phyloP scores from a whole-genome alignment of 2,113 vertebrate genomes.

The Conger conger region DNA sequence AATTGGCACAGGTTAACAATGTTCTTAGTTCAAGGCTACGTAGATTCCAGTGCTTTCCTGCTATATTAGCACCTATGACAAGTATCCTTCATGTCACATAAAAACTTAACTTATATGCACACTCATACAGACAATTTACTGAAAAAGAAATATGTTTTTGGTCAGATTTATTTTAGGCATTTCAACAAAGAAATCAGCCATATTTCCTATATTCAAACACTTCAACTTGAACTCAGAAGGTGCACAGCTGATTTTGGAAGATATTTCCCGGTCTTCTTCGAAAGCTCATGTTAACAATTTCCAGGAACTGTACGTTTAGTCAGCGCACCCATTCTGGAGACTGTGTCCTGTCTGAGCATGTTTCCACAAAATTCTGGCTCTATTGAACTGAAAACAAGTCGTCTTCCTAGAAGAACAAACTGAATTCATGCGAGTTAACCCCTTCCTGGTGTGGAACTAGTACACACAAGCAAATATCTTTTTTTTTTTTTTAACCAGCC shows the following conservation, averaged over 20 bases:
- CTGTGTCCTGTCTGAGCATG: neutral
- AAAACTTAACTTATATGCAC: neutral
- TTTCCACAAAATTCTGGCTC: neutral
- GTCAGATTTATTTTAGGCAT: slow-evolving; percentile 16
- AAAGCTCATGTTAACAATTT: neutral
- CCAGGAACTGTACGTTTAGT: neutral
- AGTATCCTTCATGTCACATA: neutral
- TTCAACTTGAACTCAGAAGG: neutral
- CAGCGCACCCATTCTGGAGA: neutral
- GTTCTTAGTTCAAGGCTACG: no score
- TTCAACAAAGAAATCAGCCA: neutral
- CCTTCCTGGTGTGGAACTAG: neutral
- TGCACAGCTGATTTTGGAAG: neutral
- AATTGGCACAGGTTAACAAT: no score
- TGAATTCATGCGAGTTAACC: neutral
- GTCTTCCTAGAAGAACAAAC: neutral
- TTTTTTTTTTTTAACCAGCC: neutral
- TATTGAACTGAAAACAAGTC: neutral
- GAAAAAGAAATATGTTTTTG: neutral
- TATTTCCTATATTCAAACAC: neutral
- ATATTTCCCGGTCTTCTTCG: neutral
- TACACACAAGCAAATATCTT: neutral
- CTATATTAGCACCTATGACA: no score
- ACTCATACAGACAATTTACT: neutral
- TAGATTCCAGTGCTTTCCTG: no score